Evolutionary conservation across 2,113 vertebrate species (phyloP).

Genomic region (Menidia beryllina): DNA sequence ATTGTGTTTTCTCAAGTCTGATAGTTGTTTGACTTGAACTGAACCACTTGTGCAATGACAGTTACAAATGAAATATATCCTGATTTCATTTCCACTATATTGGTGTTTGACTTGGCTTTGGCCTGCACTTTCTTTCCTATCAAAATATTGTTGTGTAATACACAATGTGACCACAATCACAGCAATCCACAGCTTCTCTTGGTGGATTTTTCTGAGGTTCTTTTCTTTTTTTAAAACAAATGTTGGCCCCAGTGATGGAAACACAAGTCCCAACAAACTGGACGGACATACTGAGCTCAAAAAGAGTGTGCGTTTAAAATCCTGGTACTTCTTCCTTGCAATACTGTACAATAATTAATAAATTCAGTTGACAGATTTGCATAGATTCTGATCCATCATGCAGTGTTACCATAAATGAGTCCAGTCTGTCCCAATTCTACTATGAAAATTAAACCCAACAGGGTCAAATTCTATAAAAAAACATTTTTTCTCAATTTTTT

Average conservation of each 20-base stretch:
- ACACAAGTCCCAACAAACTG: not conserved
- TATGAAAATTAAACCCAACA: not conserved
- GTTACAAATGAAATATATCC: no score
- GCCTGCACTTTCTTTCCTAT: not conserved
- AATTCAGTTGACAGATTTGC: not conserved
- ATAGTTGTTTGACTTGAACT: constrained; percentile 5
- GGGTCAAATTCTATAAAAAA: not conserved
- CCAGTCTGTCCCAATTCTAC: not conserved
- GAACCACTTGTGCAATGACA: not conserved
- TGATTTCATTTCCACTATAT: not conserved
- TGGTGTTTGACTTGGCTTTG: constrained; percentile 42
- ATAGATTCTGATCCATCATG: not conserved
- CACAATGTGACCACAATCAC: constrained; percentile 8
- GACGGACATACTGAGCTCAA: not conserved
- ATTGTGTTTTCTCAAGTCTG: constrained; percentile 25
- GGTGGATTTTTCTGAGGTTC: not conserved
- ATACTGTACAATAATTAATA: not conserved
- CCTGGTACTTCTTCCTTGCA: not conserved
- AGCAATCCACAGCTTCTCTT: constrained; percentile 11
- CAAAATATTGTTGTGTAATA: constrained; percentile 23
- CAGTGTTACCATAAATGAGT: not conserved
- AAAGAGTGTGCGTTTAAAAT: not conserved
- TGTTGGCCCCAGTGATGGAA: not conserved
- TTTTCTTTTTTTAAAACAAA: not conserved
- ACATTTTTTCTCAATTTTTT: not conserved